Conservation (phyloP, 2,888 invertebrate species). For the Apamea sordens region DNA sequence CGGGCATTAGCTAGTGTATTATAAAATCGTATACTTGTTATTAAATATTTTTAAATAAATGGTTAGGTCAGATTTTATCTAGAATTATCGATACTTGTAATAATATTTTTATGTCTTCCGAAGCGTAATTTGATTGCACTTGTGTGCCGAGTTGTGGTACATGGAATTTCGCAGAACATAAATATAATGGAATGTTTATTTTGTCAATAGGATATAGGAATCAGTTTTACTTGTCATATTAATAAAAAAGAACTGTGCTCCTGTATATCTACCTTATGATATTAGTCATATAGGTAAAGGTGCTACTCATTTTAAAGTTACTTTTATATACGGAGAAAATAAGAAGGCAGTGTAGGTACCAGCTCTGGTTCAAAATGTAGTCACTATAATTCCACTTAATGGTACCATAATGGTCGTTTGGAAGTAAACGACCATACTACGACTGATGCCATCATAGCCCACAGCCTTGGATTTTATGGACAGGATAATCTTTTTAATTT, state of each 20-base stretch:
- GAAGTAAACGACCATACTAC: no score
- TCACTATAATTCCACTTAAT: background rate
- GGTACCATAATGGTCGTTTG: no score
- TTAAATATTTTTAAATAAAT: background rate
- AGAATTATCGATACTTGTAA: background rate
- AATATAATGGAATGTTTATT: no score
- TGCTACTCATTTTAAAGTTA: background rate
- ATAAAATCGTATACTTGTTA: background rate
- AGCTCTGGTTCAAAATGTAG: background rate
- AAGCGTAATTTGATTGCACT: background rate
- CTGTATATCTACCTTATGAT: background rate
- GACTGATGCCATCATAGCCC: no score
- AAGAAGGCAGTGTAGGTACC: background rate
- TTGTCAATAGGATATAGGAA: no score
- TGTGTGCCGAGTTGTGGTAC: background rate
- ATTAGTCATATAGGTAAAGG: background rate
- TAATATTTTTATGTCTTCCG: background rate
- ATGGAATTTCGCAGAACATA: background rate
- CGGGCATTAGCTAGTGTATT: background rate
- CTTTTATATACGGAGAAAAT: background rate
- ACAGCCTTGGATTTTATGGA: no score
- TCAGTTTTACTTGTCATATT: no score
- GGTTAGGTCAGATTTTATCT: background rate
- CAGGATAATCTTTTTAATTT: no score
- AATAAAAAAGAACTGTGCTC: background rate